Conservation (phyloP, 2,113 vertebrate genomes). For the Pseudonaja textilis region DNA sequence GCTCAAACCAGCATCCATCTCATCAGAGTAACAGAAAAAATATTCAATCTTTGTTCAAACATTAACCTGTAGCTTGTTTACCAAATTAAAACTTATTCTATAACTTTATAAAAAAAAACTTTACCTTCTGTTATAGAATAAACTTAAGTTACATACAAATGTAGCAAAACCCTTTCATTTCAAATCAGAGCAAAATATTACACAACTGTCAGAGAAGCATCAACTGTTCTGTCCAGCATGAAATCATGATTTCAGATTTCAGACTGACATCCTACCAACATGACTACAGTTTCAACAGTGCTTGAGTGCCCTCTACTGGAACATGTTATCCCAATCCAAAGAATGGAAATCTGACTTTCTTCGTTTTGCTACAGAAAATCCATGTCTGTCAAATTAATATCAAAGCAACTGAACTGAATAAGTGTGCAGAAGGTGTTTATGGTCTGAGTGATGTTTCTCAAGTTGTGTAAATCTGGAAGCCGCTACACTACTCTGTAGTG, state of each 20-base stretch:
- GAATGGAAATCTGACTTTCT: neutral
- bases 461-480: neutral
- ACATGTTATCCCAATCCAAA: accelerated
- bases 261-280: neutral
- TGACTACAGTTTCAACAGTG: accelerated
- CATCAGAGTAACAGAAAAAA: conserved; percentile 19
- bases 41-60: accelerated
- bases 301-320: conserved; percentile 62
- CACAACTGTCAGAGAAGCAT: neutral
- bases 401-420: neutral
- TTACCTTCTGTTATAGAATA: neutral
- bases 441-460: neutral
- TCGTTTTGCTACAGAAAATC: neutral
- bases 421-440: neutral
- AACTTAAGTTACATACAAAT: neutral
- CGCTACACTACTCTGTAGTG: neutral
- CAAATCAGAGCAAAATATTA: neutral
- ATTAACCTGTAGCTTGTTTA: neutral
- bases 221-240: neutral
- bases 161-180: neutral
- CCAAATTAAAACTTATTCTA: neutral
- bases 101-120: neutral
- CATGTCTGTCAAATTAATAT: neutral
- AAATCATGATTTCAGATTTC: neutral
- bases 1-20: neutral